Evolutionary conservation across 2,113 vertebrate species (phyloP).

Genomic region (Suricata suricatta): DNA sequence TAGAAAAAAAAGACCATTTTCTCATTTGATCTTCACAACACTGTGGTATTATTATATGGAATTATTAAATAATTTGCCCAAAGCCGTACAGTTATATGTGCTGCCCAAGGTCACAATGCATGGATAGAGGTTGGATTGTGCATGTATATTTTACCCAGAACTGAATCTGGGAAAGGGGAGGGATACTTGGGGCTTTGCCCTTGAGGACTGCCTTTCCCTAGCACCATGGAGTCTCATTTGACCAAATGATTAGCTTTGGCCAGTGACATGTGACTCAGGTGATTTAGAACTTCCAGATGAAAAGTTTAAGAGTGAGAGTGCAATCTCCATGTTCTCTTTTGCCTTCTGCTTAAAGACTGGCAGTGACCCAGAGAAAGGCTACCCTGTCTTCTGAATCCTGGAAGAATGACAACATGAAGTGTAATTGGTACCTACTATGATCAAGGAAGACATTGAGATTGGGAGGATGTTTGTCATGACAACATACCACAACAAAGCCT

Average conservation of each 20-base stretch:
- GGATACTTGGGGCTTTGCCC: neutral
- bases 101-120: neutral
- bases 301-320: neutral
- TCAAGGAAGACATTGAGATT: neutral
- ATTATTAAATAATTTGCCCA: constrained; percentile 56
- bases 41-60: neutral
- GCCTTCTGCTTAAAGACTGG: neutral
- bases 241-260: neutral
- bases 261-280: neutral
- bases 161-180: neutral
- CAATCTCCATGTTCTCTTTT: neutral
- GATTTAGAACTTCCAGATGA: neutral
- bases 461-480: neutral
- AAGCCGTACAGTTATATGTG: neutral
- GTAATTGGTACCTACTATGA: neutral
- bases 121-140: neutral
- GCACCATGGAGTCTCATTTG: neutral
- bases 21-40: constrained; percentile 55
- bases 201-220: neutral
- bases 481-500: neutral
- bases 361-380: neutral
- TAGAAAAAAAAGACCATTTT: constrained; percentile 18
- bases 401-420: neutral
- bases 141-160: neutral
- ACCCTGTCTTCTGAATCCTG: neutral